phyloP scores from a whole-genome alignment of 2,113 vertebrate genomes.

The Halichoerus grypus region DNA sequence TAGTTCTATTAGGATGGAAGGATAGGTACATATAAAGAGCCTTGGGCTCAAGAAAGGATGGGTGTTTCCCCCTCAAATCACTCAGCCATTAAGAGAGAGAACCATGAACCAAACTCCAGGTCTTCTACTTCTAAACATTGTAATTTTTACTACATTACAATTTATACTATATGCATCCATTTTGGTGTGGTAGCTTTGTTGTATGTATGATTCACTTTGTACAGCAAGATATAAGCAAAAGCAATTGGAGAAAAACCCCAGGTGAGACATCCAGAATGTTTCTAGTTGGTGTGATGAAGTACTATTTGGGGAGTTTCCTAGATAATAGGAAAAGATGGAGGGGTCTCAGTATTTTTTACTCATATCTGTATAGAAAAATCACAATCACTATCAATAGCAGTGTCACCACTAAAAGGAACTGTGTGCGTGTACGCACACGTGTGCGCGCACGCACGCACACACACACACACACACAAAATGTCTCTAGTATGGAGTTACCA shows the following conservation, averaged over 20 bases:
- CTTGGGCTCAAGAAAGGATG: not conserved
- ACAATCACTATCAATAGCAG: not conserved
- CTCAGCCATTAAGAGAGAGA: not conserved
- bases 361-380: not conserved
- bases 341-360: not conserved
- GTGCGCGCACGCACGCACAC: rapidly evolving
- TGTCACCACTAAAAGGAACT: not conserved
- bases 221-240: slow-evolving; percentile 18
- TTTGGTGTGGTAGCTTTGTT: not conserved
- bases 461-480: not conserved
- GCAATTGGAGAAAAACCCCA: not conserved
- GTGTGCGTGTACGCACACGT: too few species aligned
- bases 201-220: slow-evolving; percentile 28
- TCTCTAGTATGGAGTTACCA: not conserved
- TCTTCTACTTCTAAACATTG: not conserved
- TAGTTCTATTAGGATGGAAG: slow-evolving; percentile 26
- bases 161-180: not conserved
- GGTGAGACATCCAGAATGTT: not conserved
- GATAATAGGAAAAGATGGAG: not conserved
- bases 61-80: not conserved
- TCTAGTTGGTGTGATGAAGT: not conserved
- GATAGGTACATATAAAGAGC: slow-evolving; percentile 5
- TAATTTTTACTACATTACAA: not conserved
- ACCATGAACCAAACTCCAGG: not conserved
- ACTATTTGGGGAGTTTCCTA: not conserved